Conservation (phyloP, 2,888 invertebrate genomes). For the Molorchus minor region DNA sequence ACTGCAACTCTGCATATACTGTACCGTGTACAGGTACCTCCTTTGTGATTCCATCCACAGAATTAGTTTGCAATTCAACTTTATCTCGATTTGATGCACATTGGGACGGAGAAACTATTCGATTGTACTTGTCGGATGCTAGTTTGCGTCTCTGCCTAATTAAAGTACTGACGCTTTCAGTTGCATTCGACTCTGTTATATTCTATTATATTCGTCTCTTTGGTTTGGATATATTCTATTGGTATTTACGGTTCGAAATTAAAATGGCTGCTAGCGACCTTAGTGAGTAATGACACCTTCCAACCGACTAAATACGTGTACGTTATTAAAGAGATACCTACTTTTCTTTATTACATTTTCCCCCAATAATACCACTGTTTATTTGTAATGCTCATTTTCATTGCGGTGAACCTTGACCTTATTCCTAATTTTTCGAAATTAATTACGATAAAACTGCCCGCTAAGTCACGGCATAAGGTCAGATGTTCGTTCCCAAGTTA, state of each 20-base stretch:
- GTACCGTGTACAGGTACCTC: conserved; percentile 3
- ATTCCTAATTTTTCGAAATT: conserved; percentile 30
- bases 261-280: too few species aligned
- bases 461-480: conserved; percentile 44
- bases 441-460: conserved; percentile 31
- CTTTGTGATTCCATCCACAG: conserved; percentile 24
- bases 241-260: too few species aligned
- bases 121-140: conserved; percentile 13
- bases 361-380: too few species aligned
- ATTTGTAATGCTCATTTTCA: too few species aligned
- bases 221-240: too few species aligned
- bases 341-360: too few species aligned
- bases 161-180: neutral
- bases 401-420: too few species aligned
- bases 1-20: conserved; percentile 6
- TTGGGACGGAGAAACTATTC: conserved; percentile 13
- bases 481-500: conserved; percentile 43
- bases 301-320: too few species aligned
- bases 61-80: conserved; percentile 29
- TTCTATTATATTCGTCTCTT: too few species aligned
- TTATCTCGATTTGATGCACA: conserved; percentile 20
- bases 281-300: too few species aligned
- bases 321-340: too few species aligned
- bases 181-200: neutral
- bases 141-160: neutral